Conservation (phyloP, 2,888 invertebrate genomes). For the Tenthredo mesomela region DNA sequence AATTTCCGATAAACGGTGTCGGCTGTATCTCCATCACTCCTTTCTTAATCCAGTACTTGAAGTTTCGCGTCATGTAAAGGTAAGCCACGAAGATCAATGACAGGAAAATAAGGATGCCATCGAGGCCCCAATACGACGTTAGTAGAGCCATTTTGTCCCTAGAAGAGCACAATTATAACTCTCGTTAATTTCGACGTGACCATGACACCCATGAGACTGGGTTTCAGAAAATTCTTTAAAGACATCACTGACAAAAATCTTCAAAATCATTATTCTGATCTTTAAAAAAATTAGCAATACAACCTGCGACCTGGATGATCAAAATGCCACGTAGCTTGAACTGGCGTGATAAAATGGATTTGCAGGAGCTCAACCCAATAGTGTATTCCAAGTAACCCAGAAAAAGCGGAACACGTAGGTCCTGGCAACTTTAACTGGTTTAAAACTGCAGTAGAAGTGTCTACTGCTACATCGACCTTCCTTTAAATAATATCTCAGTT, state of each 20-base stretch:
- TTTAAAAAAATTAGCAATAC: neutral
- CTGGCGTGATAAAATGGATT: neutral
- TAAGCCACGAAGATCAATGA: constrained; percentile 59
- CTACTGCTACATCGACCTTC: neutral
- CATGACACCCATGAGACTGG: neutral
- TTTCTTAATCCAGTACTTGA: constrained; percentile 73
- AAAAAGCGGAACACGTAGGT: neutral
- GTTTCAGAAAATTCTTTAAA: neutral
- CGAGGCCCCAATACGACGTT: constrained; percentile 63
- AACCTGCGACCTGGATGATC: neutral
- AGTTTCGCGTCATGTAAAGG: constrained; percentile 68
- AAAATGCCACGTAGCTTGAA: neutral
- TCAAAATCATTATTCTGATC: too few species aligned
- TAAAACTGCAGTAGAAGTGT: neutral
- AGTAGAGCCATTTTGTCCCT: constrained; percentile 27
- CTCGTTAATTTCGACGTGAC: neutral
- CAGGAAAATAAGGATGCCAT: constrained; percentile 61
- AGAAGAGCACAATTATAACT: neutral
- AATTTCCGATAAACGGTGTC: constrained; percentile 77
- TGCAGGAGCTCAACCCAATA: neutral
- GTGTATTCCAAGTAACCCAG: neutral
- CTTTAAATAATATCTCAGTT: neutral
- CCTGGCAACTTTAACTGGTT: neutral
- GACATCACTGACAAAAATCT: neutral
- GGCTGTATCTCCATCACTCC: constrained; percentile 75